Base-by-base conservation (phyloP, 2,888 invertebrate genomes). In the Tenthredo livida region DNA sequence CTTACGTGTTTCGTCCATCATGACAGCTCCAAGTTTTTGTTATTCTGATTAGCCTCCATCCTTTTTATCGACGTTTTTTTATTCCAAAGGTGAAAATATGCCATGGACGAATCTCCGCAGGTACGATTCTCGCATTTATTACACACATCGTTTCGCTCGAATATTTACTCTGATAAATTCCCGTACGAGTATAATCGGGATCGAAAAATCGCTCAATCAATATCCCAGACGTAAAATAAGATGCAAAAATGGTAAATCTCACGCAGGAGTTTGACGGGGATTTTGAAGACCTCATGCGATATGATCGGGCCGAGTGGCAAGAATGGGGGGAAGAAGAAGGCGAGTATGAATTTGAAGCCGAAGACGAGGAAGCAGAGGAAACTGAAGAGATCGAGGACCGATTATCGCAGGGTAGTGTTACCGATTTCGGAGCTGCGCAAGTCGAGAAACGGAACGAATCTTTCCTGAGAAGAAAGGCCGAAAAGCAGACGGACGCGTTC, bases 351-450 rank as follows among this genome's bases (percentile, higher is more conserved):
- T 85, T 33, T 50, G 77, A 78, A 73, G 47, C 65, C 21, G 85
- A 87, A 10, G 87, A 86, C 25, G 84, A 84, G 29, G 83, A 80
- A 70, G 33, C 29, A 10, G 84, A 54, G 37, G 80, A 21, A 67
- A 75, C 21, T 9, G 12, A 77, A 37, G 88, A 88, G 54, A 75
- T 86, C 87, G 25, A 80, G 85, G 10, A 78, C 25, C 17, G 5
- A 37, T 61, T 21, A 10, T 58, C 61, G 61, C 37, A 25, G 40
- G 78, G 85, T 37, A 87, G 86, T 0, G 73, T 85, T 12, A n/a
- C 84, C 47, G 87, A 85, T 33, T 77, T 47, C 25, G 85, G 84
- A 7, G 65, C 73, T n/a, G 58, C 29, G 0, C 72, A 78, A 40
- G 84, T 84, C 25, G 84, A 84, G 5, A 70, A 80, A 40, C 33